Evolutionary conservation across 2,888 invertebrate species (phyloP), one percentile per base, ranked within the genome.

Genomic region (Eupithecia abbreviata): DNA sequence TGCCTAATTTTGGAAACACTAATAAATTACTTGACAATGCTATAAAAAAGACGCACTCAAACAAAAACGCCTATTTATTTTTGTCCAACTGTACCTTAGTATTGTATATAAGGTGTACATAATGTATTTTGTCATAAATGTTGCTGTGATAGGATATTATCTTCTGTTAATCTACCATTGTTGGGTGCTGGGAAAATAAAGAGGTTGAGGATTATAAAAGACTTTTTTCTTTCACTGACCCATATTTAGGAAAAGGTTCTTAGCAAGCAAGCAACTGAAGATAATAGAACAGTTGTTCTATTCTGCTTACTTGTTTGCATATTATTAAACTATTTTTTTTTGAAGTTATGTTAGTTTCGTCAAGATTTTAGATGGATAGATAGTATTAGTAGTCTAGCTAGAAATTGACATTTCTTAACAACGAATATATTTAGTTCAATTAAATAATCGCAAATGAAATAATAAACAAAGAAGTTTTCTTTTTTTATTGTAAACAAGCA

Each of bases 151-250:
- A 92, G 89, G 89, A 85, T 88, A 4, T 4, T 73, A 88, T 89
- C 85, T 90, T 90, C 85, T 90, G 85, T 90, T 89, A 74, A 62
- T 85, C 85, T 84, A 80, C 81, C 81, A 87, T 86, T 86, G 83
- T 87, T 84, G 84, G 93, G 92, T 93, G 90, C 88, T 92, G 93
- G 93, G 90, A 87, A 83, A 92, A 91, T 92, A 93, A 93, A 92
- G 86, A 86, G 93, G 92, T 93, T 92, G 87, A 90, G 92, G 93
- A 83, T 30, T 30, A 76, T 69, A 75, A 51, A 18, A 30, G 47
- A 49, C 72, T 67, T 76, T 79, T 71, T 49, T 45, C 4, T 69
- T 1, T 62, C 4, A 66, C 7, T 42, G 4, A 15, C 42, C 13
- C 65, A 7, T 18, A 18, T 58, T 58, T 58, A 58, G n/a, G 10